Base-by-base conservation (phyloP, 2,113 vertebrate species). In the Scalopus aquaticus region DNA sequence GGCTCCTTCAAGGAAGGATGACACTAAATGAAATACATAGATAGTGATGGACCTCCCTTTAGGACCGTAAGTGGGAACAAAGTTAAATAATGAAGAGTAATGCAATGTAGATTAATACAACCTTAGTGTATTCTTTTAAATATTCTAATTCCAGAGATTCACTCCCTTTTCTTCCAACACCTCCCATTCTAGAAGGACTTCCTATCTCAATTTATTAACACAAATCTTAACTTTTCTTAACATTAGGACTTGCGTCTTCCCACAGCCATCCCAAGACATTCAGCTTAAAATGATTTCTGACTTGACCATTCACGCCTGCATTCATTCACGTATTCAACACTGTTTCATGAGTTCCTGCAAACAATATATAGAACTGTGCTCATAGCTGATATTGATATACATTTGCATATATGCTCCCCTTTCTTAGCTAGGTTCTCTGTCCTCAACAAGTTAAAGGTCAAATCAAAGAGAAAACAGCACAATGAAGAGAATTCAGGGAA, bases 251-350 rank as follows among this genome's bases (percentile, higher is more conserved):
- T 81, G 30, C 44, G 7, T 72, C 9, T 58, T 22, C 28, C 12
- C 35, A 64, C 5, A 84, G 60, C 30, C 65, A 92, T 88, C 13
- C 32, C 32, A 93, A 90, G 69, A 81, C 15, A 88, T 30, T 86
- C 93, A 89, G 20, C 15, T 88, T 78, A 94, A 96, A 82, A 85
- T 51, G 84, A 54, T 58, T n/a, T n/a, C 42, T 95, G 88, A 28
- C 9, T 30, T 74, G 44, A 83, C 69, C 6, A 32, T 15, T 84
- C 30, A 64, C 37, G 83, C 39, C 84, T 58, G 54, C 16, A 37
- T 30, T 69, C 64, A 44, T 32, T 51, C 44, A 93, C 65, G 54
- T 35, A 88, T 44, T 85, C 69, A 72, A 51, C 74, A 24, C 39
- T 82, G 10, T 44, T 67, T 67, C 65, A 49, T 0, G 62, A 74